A percentile compares a stretch with the other conserved stretches of the same genome.
phyloP scores from a whole-genome alignment of 35 echinoderm and acorn worm species.

The Acanthaster planci region DNA sequence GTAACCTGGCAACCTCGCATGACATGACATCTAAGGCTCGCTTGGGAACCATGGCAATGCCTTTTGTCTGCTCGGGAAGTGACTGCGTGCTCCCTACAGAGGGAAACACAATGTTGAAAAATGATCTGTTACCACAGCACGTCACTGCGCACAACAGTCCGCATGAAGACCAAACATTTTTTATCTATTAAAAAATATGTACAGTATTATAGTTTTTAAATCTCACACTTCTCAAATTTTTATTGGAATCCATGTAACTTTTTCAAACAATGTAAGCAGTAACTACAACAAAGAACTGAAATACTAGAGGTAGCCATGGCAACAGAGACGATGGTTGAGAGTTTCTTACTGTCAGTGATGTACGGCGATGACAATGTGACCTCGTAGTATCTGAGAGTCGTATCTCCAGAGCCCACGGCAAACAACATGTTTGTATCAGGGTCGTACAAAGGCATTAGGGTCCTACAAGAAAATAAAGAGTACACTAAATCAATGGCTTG shows the following conservation, averaged over 20 bases:
- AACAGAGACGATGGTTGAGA: too few relatives aligned
- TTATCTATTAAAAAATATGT: too few relatives aligned
- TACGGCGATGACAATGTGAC: constrained; percentile 46
- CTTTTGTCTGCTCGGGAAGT: constrained; percentile 70
- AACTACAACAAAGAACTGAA: too few relatives aligned
- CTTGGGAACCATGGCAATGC: constrained; percentile 85
- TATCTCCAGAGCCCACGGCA: constrained; percentile 69
- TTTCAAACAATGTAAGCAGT: too few relatives aligned
- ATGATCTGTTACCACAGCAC: too few relatives aligned
- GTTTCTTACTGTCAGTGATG: constrained; percentile 48
- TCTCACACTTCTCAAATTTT: too few relatives aligned
- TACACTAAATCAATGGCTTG: constrained; percentile 22
- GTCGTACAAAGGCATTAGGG: constrained; percentile 81
- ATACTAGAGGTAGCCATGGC: too few relatives aligned
- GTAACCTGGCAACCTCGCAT: constrained; percentile 86
- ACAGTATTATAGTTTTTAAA: too few relatives aligned
- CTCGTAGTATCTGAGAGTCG: constrained; percentile 43
- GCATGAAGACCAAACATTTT: too few relatives aligned
- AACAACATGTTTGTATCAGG: constrained; percentile 85
- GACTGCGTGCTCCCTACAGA: constrained; percentile 43
- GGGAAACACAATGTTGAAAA: not conserved
- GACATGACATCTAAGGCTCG: constrained; percentile 90
- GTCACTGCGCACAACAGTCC: too few relatives aligned
- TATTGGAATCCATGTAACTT: too few relatives aligned
- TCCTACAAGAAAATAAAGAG: constrained; percentile 53